Evolutionary conservation across 2,888 invertebrate genomes (phyloP).

Genomic region (Tridacna gigas): DNA sequence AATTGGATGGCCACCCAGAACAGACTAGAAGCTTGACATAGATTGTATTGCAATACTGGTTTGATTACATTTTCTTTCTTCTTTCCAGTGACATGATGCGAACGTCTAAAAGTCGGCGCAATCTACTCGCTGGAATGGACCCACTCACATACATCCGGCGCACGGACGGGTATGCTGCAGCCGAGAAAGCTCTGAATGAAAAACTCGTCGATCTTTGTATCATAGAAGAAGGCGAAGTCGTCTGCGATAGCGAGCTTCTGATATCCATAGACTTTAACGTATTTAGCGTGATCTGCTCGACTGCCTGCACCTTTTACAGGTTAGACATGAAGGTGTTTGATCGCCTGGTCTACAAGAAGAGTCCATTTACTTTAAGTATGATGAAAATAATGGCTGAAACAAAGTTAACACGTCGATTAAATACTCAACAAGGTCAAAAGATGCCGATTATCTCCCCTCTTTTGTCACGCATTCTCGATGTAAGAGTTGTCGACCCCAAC

Average conservation of each 20-base stretch:
- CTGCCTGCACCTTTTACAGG: conserved; percentile 70
- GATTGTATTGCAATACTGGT: neutral
- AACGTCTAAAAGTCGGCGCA: conserved; percentile 36
- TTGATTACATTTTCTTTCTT: neutral
- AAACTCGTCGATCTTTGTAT: conserved; percentile 65
- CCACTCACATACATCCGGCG: conserved; percentile 61
- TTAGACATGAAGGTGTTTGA: conserved; percentile 70
- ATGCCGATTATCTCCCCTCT: conserved; percentile 62
- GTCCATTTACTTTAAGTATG: conserved; percentile 64
- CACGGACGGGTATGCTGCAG: conserved; percentile 66
- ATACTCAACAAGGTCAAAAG: conserved; percentile 62
- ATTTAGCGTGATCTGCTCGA: conserved; percentile 70
- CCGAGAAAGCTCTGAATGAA: conserved; percentile 62
- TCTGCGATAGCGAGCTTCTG: conserved; percentile 73
- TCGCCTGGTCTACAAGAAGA: conserved; percentile 68
- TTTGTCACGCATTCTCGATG: conserved; percentile 55
- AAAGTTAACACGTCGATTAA: conserved; percentile 66
- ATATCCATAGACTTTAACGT: conserved; percentile 69
- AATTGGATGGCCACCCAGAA: too few species aligned
- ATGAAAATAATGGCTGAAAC: conserved; percentile 70
- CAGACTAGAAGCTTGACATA: too few species aligned
- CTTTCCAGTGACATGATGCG: conserved; percentile 47
- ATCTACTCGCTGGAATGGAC: conserved; percentile 57
- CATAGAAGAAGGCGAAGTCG: conserved; percentile 69
- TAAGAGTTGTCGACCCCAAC: conserved; percentile 55